These are phyloP conservation scores for Acropora tenuis DNA, from an alignment of 64 coral and sea anemone species.

Conservation along the genomic window DNA sequence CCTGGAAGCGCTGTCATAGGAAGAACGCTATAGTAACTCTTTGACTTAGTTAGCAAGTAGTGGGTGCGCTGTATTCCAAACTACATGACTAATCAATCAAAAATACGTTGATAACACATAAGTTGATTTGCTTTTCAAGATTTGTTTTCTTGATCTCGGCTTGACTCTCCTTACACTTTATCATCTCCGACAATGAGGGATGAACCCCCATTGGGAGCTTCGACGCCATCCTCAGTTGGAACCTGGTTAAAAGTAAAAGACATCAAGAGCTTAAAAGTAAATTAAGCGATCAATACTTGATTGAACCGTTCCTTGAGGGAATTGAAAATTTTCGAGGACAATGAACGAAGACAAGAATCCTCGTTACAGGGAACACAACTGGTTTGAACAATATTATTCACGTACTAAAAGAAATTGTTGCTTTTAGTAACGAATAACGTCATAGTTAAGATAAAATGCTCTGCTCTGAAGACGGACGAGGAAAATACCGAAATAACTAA, in stretches of 20 bases:
- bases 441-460: too few relatives aligned
- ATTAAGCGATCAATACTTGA: background rate
- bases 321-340: background rate
- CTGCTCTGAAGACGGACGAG: too few relatives aligned
- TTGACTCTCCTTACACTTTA: background rate
- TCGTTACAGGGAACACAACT: too few relatives aligned
- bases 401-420: too few relatives aligned
- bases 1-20: background rate
- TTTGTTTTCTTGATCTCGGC: background rate
- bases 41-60: too few relatives aligned
- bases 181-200: background rate
- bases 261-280: background rate
- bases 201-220: background rate
- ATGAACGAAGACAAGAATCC: too few relatives aligned
- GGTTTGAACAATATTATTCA: too few relatives aligned
- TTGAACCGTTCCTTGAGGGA: background rate
- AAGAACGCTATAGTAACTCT: too few relatives aligned
- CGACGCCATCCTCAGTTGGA: slow-evolving; percentile 4
- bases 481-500: too few relatives aligned
- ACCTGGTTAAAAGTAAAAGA: background rate
- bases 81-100: background rate
- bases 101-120: background rate
- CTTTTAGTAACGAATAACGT: too few relatives aligned
- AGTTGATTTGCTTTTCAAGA: background rate
- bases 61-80: too few relatives aligned